Conservation (phyloP, 2,113 vertebrate species). For the Odocoileus virginianus region DNA sequence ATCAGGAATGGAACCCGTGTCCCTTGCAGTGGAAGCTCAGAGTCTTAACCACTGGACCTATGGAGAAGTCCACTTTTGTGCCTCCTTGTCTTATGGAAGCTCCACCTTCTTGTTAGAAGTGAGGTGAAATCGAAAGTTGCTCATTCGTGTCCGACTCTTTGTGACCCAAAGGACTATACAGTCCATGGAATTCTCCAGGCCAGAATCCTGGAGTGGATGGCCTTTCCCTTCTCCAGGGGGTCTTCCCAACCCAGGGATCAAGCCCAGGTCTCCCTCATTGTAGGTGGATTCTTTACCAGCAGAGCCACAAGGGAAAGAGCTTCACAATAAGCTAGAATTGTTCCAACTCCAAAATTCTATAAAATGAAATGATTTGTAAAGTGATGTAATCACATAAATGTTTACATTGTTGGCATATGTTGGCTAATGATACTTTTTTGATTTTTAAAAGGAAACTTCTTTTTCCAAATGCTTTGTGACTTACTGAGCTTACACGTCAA, state of each 20-base stretch:
- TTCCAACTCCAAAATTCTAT: background rate
- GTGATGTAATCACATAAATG: background rate
- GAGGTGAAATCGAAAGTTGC: background rate
- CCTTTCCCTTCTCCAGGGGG: background rate
- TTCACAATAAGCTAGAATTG: background rate
- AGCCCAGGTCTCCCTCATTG: background rate
- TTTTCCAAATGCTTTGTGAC: background rate
- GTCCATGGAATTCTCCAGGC: background rate
- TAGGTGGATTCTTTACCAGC: background rate
- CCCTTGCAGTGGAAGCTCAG: background rate
- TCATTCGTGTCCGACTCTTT: fast-evolving
- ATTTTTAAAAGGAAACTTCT: background rate
- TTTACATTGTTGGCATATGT: background rate
- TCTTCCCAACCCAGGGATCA: background rate
- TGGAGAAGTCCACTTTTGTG: background rate
- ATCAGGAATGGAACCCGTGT: background rate
- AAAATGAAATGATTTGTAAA: slow-evolving; percentile 6
- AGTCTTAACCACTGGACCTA: background rate
- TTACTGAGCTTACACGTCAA: no score
- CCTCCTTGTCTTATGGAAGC: background rate
- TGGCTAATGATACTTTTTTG: background rate
- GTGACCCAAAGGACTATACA: background rate
- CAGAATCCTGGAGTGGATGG: background rate
- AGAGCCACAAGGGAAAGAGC: background rate
- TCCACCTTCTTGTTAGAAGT: background rate